phyloP scores from a whole-genome alignment of 92 coral and sea anemone species.

The Palythoa caribaeorum region DNA sequence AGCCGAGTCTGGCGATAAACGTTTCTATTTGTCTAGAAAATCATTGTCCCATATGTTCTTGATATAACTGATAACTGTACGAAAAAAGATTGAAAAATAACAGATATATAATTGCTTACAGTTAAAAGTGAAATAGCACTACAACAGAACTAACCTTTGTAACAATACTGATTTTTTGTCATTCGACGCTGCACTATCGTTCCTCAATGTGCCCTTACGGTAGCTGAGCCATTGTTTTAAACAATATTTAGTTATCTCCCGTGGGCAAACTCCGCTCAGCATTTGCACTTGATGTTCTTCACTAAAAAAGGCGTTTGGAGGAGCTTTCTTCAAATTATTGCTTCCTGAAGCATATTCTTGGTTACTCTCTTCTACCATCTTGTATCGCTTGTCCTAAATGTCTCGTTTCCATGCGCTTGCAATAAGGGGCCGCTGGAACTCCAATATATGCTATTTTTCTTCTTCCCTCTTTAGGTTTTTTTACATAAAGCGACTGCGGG shows the following conservation, averaged over 20 bases:
- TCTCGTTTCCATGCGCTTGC: constrained; percentile 6
- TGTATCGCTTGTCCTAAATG: not conserved
- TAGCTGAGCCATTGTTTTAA: constrained; percentile 30
- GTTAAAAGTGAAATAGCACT: constrained; percentile 7
- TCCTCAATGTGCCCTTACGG: not conserved
- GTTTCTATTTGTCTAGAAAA: constrained; percentile 13
- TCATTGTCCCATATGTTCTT: constrained; percentile 10
- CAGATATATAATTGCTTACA: not conserved
- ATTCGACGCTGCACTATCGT: constrained; percentile 14
- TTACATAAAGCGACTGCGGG: too few relatives aligned
- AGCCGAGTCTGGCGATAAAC: constrained; percentile 17
- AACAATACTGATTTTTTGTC: constrained; percentile 19
- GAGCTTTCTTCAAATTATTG: not conserved
- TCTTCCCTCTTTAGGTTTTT: not conserved
- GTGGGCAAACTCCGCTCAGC: constrained; percentile 22
- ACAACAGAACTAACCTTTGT: not conserved
- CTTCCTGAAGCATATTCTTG: not conserved
- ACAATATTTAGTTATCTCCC: constrained; percentile 16
- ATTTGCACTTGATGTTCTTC: constrained; percentile 12
- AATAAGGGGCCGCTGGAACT: constrained; percentile 22
- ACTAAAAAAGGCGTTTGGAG: constrained; percentile 14
- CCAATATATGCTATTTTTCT: not conserved
- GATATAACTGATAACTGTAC: not conserved
- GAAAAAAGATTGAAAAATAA: not conserved
- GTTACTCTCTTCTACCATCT: not conserved